Percentiles rank a stretch among this genome's conserved stretches.
phyloP scores from a whole-genome alignment of 2,888 invertebrate genomes.

The Pedicia rivosa region DNA sequence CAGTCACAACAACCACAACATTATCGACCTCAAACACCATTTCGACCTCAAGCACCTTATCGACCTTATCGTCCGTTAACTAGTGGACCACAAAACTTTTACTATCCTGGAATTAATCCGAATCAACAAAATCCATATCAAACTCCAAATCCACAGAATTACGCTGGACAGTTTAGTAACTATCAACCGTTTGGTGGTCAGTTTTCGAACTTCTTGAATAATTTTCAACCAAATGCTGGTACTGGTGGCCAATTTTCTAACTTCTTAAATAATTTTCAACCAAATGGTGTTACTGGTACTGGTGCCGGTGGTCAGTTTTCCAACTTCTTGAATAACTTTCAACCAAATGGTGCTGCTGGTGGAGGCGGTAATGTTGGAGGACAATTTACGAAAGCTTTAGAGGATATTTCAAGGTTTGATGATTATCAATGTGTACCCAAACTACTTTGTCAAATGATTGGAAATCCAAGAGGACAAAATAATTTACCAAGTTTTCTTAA shows the following conservation, averaged over 20 bases:
- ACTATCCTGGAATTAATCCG: no score
- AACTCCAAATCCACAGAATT: no score
- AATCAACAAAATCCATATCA: no score
- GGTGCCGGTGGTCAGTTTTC: neutral
- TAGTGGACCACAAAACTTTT: no score
- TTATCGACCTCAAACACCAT: neutral
- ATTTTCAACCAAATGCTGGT: no score
- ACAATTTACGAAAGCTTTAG: slow-evolving; percentile 33
- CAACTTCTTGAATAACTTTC: no score
- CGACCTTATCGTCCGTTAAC: no score
- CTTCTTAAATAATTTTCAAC: no score
- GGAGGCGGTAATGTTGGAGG: slow-evolving; percentile 21
- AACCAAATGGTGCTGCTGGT: neutral
- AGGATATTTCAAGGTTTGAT: slow-evolving; percentile 51
- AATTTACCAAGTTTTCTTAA: slow-evolving; percentile 27
- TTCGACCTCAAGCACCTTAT: neutral
- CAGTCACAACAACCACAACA: neutral
- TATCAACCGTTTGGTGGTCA: no score
- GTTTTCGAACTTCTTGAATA: no score
- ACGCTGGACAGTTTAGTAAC: no score
- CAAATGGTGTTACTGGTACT: neutral
- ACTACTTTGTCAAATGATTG: slow-evolving; percentile 60
- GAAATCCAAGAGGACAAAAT: slow-evolving; percentile 30
- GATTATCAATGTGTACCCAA: slow-evolving; percentile 65
- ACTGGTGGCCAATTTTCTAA: no score